A percentile compares a stretch with the other conserved stretches of the same genome.
Conservation (phyloP, 2,888 invertebrate genomes). For the Caenorhabditis sp. region DNA sequence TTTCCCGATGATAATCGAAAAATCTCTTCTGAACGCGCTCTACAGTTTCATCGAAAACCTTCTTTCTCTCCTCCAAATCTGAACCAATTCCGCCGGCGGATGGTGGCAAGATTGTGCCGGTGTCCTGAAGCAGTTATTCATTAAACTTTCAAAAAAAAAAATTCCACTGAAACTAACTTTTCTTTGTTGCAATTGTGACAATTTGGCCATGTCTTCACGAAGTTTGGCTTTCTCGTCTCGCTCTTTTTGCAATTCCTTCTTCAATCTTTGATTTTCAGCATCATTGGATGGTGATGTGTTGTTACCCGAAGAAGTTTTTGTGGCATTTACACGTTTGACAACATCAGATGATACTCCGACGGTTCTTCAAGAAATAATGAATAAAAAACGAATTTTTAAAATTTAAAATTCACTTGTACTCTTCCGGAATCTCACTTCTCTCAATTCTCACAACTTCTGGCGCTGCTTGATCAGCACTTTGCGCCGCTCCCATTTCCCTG, state of each 20-base stretch:
- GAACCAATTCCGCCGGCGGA: conserved; percentile 14
- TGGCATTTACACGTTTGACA: conserved; percentile 55
- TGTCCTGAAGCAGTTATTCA: background rate
- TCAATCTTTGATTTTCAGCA: conserved; percentile 3
- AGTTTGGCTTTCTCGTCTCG: conserved; percentile 60
- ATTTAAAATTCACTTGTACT: conserved; percentile 50
- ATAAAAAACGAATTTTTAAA: background rate
- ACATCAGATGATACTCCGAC: conserved; percentile 67
- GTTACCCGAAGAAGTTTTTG: conserved; percentile 12
- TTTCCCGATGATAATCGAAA: conserved; percentile 66
- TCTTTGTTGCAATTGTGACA: conserved; percentile 60
- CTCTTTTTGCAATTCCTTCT: conserved; percentile 60
- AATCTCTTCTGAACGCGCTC: conserved; percentile 66
- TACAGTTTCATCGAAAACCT: conserved; percentile 68
- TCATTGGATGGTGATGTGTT: background rate
- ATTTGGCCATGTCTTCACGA: conserved; percentile 59
- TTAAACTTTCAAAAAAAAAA: conserved; percentile 1
- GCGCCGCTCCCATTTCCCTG: conserved; percentile 50
- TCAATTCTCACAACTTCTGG: conserved; percentile 61
- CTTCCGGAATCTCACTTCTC: conserved; percentile 65
- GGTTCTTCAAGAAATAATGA: conserved; percentile 26
- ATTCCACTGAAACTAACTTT: conserved; percentile 22
- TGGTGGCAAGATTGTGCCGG: conserved; percentile 5
- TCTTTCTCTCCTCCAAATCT: conserved; percentile 66
- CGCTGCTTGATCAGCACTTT: conserved; percentile 47